Percentiles rank a stretch among this genome's conserved stretches.
Evolutionary conservation across 2,113 vertebrate genomes (phyloP).

Genomic region (Poicephalus gulielmi): DNA sequence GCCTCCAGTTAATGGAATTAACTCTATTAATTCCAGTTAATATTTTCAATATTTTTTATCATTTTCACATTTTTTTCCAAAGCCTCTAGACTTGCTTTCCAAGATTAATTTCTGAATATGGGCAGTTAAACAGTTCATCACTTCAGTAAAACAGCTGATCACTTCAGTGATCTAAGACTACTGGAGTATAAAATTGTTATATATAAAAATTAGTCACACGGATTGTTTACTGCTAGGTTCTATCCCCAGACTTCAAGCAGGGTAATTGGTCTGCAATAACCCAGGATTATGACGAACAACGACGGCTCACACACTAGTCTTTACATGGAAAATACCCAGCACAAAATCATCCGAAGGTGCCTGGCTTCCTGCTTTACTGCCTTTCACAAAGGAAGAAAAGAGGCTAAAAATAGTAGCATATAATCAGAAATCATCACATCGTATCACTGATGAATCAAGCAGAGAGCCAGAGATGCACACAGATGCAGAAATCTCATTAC

Average conservation of each 20-base stretch:
- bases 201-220: background rate
- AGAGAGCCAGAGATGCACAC: background rate
- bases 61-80: background rate
- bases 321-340: background rate
- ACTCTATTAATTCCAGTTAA: background rate
- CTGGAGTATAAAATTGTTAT: background rate
- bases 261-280: background rate
- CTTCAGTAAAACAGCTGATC: background rate
- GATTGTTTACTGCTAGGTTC: background rate
- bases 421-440: constrained; percentile 10
- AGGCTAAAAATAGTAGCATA: background rate
- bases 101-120: background rate
- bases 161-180: background rate
- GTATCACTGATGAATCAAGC: background rate
- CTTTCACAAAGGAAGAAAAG: background rate
- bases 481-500: background rate
- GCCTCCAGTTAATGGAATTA: background rate
- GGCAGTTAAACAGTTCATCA: background rate
- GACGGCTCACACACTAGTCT: background rate
- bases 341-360: background rate
- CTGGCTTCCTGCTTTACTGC: background rate
- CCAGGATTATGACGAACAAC: background rate
- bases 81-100: background rate
- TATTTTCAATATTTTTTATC: background rate
- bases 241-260: background rate